These are phyloP conservation scores for Asteroscopus sphinx DNA, from an alignment of 2,888 invertebrate genomes.

Conservation along the genomic window DNA sequence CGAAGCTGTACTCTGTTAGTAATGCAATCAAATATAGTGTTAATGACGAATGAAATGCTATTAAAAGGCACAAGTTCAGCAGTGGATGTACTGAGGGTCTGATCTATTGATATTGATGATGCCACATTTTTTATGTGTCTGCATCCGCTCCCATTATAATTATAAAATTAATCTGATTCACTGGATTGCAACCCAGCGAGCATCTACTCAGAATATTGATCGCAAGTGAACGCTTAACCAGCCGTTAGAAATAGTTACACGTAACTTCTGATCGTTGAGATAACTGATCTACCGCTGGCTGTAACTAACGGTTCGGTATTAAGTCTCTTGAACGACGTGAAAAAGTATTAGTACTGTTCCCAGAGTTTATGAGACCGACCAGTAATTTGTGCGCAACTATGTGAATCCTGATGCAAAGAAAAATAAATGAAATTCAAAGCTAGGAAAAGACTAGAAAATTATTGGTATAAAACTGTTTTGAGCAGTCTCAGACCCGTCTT, in stretches of 20 bases:
- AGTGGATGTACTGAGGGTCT: no score
- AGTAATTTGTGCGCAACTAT: conserved; percentile 25
- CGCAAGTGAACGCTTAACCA: conserved; percentile 13
- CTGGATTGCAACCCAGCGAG: conserved; percentile 21
- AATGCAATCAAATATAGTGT: no score
- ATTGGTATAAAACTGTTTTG: no score
- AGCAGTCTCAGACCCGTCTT: no score
- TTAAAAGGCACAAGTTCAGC: no score
- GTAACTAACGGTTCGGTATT: conserved; percentile 35
- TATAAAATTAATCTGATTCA: conserved; percentile 19
- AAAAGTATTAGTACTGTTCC: conserved; percentile 30
- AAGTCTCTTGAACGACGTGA: conserved; percentile 9
- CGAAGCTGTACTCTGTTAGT: no score
- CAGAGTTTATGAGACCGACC: conserved; percentile 9
- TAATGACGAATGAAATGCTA: no score
- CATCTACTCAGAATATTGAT: conserved; percentile 32
- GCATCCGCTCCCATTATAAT: conserved; percentile 4
- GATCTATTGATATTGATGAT: no score
- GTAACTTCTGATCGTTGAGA: conserved; percentile 26
- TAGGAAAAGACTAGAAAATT: no score
- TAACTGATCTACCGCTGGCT: conserved; percentile 27
- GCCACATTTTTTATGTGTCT: background rate
- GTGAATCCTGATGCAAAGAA: conserved; percentile 6
- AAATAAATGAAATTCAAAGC: conserved; percentile 3
- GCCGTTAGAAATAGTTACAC: conserved; percentile 37